Evolutionary conservation across 2,888 invertebrate genomes (phyloP).

Genomic region (Trichogramma evanescens): DNA sequence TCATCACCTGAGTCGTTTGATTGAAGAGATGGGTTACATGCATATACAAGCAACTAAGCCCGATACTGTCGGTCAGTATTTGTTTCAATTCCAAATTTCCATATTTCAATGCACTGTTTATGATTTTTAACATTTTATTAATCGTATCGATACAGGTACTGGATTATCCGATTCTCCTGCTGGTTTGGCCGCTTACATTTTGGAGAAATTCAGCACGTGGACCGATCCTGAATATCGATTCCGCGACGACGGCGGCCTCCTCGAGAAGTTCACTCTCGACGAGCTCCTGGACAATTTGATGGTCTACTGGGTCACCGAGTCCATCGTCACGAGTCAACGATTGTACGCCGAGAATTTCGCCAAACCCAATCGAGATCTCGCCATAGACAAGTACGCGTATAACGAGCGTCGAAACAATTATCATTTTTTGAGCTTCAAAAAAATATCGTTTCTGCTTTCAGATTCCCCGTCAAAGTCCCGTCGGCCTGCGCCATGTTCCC

Average conservation of each 20-base stretch:
- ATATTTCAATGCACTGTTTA: neutral
- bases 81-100: neutral
- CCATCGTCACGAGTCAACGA: conserved; percentile 68
- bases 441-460: conserved; percentile 41
- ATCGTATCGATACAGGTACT: conserved; percentile 50
- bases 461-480: conserved; percentile 63
- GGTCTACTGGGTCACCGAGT: conserved; percentile 72
- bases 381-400: conserved; percentile 47
- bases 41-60: conserved; percentile 84
- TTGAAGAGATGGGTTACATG: conserved; percentile 54
- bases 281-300: conserved; percentile 70
- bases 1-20: conserved; percentile 30
- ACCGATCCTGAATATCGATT: conserved; percentile 53
- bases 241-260: conserved; percentile 60
- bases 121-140: neutral
- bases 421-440: too few species aligned
- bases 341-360: conserved; percentile 63
- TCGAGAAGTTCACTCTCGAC: conserved; percentile 61
- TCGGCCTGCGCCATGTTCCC: conserved; percentile 69
- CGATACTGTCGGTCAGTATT: conserved; percentile 67
- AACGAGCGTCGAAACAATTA: neutral
- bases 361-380: conserved; percentile 32
- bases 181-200: conserved; percentile 80
- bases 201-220: conserved; percentile 82
- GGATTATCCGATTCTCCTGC: conserved; percentile 70